phyloP scores from a whole-genome alignment of 1,140 invertebrate genomes.

The Drosophila varians region DNA sequence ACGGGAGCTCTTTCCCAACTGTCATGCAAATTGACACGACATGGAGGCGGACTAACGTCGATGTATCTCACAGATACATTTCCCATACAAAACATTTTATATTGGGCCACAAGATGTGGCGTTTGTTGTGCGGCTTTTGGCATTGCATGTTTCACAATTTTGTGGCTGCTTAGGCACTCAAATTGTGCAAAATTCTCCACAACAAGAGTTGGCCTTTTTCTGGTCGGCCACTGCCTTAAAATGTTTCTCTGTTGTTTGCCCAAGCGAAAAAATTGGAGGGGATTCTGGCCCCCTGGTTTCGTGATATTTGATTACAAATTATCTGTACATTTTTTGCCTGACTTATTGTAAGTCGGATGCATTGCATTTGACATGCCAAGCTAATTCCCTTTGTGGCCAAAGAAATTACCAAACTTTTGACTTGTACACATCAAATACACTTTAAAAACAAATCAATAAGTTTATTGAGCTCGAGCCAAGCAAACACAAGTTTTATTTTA shows the following conservation, averaged over 20 bases:
- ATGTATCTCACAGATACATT: conserved; percentile 38
- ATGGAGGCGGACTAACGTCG: conserved; percentile 27
- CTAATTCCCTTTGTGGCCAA: conserved; percentile 60
- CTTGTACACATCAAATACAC: background rate
- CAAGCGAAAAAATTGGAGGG: conserved; percentile 17
- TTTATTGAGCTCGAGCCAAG: conserved; percentile 31
- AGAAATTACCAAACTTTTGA: conserved; percentile 20
- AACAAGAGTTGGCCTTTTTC: conserved; percentile 22
- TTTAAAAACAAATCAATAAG: conserved; percentile 4
- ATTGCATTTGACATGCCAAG: conserved; percentile 78
- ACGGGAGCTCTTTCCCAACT: conserved; percentile 36
- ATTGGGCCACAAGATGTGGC: conserved; percentile 50
- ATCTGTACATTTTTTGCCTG: conserved; percentile 48
- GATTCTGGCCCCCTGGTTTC: conserved; percentile 31
- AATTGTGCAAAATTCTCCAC: conserved; percentile 44
- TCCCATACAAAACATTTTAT: conserved; percentile 34
- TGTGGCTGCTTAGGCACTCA: conserved; percentile 77
- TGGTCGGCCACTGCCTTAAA: conserved; percentile 17
- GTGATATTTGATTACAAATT: conserved; percentile 80
- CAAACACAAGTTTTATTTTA: conserved; percentile 8
- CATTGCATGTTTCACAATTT: conserved; percentile 73
- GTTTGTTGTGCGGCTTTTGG: conserved; percentile 45
- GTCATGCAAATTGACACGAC: conserved; percentile 44
- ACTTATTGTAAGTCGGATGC: conserved; percentile 30
- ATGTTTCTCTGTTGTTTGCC: conserved; percentile 29